Percentiles rank a stretch among this genome's conserved stretches.
These are phyloP conservation scores for Bovichtus diacanthus DNA, from an alignment of 2,797 vertebrate genomes.

Conservation along the genomic window DNA sequence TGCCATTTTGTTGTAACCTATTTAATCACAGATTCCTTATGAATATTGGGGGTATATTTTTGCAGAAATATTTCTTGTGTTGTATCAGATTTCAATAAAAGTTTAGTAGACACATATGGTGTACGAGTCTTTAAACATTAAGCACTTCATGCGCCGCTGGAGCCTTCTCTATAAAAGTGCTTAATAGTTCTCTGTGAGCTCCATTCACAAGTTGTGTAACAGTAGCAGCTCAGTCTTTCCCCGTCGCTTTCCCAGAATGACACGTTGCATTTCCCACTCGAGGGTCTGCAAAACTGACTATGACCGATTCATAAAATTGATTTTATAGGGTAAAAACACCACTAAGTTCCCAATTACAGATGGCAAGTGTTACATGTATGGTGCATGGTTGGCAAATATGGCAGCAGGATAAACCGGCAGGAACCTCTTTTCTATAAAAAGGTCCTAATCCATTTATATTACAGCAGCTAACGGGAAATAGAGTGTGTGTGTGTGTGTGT, in stretches of 20 bases:
- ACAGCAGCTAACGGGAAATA: constrained; percentile 40
- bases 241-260: constrained; percentile 35
- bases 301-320: constrained; percentile 44
- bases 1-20: constrained; percentile 70
- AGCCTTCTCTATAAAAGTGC: constrained; percentile 20
- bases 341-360: constrained; percentile 49
- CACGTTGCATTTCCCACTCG: constrained; percentile 36
- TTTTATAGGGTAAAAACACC: constrained; percentile 28
- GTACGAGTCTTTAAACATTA: constrained; percentile 44
- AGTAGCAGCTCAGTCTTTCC: constrained; percentile 47
- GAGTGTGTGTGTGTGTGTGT: constrained; percentile 13
- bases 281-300: constrained; percentile 31
- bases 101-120: constrained; percentile 43
- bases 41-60: constrained; percentile 80
- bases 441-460: constrained; percentile 56
- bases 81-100: constrained; percentile 75
- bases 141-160: constrained; percentile 26
- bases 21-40: constrained; percentile 77
- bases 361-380: constrained; percentile 46
- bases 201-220: constrained; percentile 31
- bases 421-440: constrained; percentile 35
- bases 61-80: constrained; percentile 73
- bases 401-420: constrained; percentile 49
- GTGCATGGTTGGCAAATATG: constrained; percentile 28
- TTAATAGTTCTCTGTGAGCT: constrained; percentile 37